phyloP scores from a whole-genome alignment of 2,113 vertebrate species.

The Lamprotornis superbus region DNA sequence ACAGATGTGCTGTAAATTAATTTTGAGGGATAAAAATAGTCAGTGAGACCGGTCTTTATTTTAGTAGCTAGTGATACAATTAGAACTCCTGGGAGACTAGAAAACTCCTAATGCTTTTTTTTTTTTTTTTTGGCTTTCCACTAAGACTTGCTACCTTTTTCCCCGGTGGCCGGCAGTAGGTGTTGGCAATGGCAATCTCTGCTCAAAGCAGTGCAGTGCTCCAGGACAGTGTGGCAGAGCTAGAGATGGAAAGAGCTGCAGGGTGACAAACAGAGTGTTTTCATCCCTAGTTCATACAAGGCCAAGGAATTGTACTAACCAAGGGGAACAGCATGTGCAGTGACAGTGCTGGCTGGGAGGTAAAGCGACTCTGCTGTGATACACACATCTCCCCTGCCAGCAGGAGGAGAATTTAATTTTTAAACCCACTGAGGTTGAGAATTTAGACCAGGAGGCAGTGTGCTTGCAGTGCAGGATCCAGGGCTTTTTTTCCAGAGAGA shows the following conservation, averaged over 20 bases:
- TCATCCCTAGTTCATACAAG: background rate
- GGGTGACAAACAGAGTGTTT: background rate
- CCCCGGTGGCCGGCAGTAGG: background rate
- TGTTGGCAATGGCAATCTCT: background rate
- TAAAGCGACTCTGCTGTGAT: background rate
- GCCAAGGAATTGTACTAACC: background rate
- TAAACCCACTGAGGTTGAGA: background rate
- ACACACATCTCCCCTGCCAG: background rate
- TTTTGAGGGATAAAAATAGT: conserved; percentile 1
- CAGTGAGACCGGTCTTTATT: background rate
- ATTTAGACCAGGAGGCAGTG: background rate
- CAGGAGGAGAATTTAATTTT: background rate
- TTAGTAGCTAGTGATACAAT: background rate
- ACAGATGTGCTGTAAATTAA: conserved; percentile 26
- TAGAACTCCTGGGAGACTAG: background rate
- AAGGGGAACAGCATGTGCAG: conserved; percentile 14
- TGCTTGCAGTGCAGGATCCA: background rate
- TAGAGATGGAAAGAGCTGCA: background rate
- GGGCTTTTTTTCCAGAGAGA: background rate
- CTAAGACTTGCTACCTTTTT: background rate
- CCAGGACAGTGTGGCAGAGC: background rate
- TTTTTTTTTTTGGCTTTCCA: background rate
- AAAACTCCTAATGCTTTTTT: background rate
- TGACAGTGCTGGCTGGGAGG: background rate
- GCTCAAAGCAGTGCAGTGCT: accelerated